phyloP scores from a whole-genome alignment of 2,888 invertebrate species.

The Heliconius aoede region DNA sequence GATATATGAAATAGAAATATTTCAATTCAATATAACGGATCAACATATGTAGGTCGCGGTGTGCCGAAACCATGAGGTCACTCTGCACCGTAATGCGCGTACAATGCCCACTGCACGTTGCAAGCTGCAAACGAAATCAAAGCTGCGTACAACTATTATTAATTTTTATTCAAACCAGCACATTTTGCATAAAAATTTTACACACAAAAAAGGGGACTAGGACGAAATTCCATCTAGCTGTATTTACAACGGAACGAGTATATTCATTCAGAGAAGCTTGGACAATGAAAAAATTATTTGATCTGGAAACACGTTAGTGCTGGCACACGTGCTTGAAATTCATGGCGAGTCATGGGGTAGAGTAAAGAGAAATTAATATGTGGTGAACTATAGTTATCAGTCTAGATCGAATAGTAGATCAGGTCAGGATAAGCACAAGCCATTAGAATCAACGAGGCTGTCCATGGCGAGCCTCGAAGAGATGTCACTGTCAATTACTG shows the following conservation, averaged over 20 bases:
- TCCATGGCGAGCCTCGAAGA: slow-evolving; percentile 29
- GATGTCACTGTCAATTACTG: slow-evolving; percentile 39
- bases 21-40: slow-evolving; percentile 8
- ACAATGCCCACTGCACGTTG: not conserved
- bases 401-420: slow-evolving; percentile 38
- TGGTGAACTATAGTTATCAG: slow-evolving; percentile 36
- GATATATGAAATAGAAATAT: not conserved
- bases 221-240: slow-evolving; percentile 26
- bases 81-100: slow-evolving; percentile 5
- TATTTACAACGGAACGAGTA: slow-evolving; percentile 18
- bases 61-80: not conserved
- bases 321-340: slow-evolving; percentile 39
- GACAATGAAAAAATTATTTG: slow-evolving; percentile 37
- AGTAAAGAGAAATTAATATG: slow-evolving; percentile 39
- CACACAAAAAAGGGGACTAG: slow-evolving; percentile 7
- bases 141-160: slow-evolving; percentile 25
- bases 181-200: slow-evolving; percentile 24
- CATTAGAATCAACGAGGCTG: slow-evolving; percentile 30
- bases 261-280: slow-evolving; percentile 19
- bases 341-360: slow-evolving; percentile 8
- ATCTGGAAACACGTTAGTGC: slow-evolving; percentile 39
- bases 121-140: slow-evolving; percentile 14
- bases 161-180: slow-evolving; percentile 25
- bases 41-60: not conserved
- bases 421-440: slow-evolving; percentile 31